Evolutionary conservation across 1,140 invertebrate genomes (phyloP).

Genomic region (Geopemphigus sp.): DNA sequence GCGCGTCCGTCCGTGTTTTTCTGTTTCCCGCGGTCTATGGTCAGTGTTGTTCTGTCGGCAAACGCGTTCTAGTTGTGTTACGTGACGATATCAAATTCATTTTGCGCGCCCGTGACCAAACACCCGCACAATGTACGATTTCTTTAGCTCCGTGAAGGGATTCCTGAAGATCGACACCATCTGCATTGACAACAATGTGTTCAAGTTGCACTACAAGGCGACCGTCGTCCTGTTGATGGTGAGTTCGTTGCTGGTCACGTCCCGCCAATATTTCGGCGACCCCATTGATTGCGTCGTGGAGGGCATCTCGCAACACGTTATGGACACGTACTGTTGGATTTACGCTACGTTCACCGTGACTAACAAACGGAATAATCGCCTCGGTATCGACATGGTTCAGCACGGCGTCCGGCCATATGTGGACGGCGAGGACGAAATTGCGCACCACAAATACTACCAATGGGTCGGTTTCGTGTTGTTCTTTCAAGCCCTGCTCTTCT

Average conservation of each 20-base stretch:
- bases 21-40: no score
- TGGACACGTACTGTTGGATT: slow-evolving; percentile 76
- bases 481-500: slow-evolving; percentile 74
- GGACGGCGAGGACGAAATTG: slow-evolving; percentile 59
- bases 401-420: slow-evolving; percentile 55
- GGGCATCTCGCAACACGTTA: slow-evolving; percentile 58
- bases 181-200: slow-evolving; percentile 92
- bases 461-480: slow-evolving; percentile 82
- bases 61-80: no score
- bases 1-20: neutral
- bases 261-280: slow-evolving; percentile 90
- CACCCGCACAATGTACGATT: slow-evolving; percentile 53
- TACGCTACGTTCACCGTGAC: slow-evolving; percentile 69
- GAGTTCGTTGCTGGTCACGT: slow-evolving; percentile 89
- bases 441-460: slow-evolving; percentile 81
- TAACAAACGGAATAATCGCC: slow-evolving; percentile 51
- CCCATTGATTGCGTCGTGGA: slow-evolving; percentile 88
- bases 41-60: no score
- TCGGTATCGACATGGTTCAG: slow-evolving; percentile 54
- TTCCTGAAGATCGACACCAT: slow-evolving; percentile 85
- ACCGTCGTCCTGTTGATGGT: slow-evolving; percentile 87
- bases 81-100: no score
- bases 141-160: slow-evolving; percentile 76
- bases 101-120: no score
- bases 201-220: slow-evolving; percentile 90